Conservation (phyloP, 2,113 vertebrate species). For the Sinocyclocheilus maitianheensis region DNA sequence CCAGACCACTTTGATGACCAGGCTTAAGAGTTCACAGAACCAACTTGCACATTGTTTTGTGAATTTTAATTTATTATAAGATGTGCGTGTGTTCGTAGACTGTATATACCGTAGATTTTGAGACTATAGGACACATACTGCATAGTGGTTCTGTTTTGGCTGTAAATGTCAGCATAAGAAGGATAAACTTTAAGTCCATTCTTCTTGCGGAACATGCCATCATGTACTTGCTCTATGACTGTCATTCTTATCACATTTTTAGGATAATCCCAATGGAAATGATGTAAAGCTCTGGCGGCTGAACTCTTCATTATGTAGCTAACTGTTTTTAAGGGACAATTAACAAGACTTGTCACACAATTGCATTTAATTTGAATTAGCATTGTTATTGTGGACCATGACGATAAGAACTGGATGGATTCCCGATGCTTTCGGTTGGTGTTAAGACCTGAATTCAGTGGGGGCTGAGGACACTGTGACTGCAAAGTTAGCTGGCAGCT, state of each 20-base stretch:
- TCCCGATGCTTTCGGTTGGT: neutral
- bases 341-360: neutral
- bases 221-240: slow-evolving; percentile 10
- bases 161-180: neutral
- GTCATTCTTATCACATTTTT: neutral
- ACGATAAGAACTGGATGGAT: neutral
- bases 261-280: slow-evolving; percentile 22
- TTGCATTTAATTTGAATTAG: neutral
- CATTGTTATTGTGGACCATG: neutral
- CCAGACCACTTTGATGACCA: slow-evolving; percentile 22
- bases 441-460: neutral
- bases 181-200: neutral
- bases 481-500: slow-evolving; percentile 25
- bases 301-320: neutral
- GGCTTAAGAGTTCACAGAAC: slow-evolving; percentile 32
- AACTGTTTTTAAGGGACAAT: slow-evolving; percentile 6
- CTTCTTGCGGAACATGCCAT: slow-evolving; percentile 12
- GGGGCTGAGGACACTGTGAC: neutral
- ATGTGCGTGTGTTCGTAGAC: slow-evolving; percentile 23
- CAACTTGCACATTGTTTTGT: slow-evolving; percentile 43
- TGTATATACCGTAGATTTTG: slow-evolving; percentile 34
- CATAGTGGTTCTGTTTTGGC: slow-evolving; percentile 48
- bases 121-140: slow-evolving; percentile 33
- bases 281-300: slow-evolving; percentile 1
- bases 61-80: slow-evolving; percentile 45